phyloP scores from a whole-genome alignment of 2,797 vertebrate species.

The Mus spretus region DNA sequence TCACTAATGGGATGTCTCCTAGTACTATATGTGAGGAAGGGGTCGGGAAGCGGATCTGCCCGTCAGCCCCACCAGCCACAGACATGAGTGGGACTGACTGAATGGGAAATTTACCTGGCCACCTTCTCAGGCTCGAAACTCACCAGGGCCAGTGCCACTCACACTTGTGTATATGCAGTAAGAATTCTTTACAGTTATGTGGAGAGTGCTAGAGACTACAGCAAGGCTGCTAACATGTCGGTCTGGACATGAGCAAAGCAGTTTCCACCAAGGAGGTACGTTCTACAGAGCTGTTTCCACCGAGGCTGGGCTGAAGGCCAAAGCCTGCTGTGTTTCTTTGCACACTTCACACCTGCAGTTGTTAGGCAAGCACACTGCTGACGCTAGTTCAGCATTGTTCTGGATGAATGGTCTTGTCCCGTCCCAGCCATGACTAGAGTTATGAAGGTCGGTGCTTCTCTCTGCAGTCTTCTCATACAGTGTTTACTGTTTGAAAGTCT shows the following conservation, averaged over 20 bases:
- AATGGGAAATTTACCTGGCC: not conserved
- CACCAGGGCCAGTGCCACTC: rapidly evolving
- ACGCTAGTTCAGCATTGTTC: rapidly evolving
- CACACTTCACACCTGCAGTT: not conserved
- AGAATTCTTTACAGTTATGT: not conserved
- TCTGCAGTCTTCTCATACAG: not conserved
- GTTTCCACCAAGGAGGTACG: not conserved
- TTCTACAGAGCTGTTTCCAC: not conserved
- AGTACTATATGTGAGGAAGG: rapidly evolving
- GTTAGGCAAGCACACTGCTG: not conserved
- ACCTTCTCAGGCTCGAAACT: not conserved
- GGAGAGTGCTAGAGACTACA: rapidly evolving
- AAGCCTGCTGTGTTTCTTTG: not conserved
- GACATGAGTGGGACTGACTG: rapidly evolving
- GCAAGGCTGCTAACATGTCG: rapidly evolving
- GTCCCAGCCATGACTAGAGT: not conserved
- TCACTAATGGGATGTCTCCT: not conserved
- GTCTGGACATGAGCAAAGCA: not conserved
- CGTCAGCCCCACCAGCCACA: rapidly evolving
- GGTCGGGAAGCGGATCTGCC: rapidly evolving
- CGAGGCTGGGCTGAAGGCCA: not conserved
- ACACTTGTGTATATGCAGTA: rapidly evolving
- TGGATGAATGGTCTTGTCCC: rapidly evolving
- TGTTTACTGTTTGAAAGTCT: not conserved
- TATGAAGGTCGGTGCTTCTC: not conserved